Conservation (phyloP, 2,888 invertebrate genomes). For the Leptogaster cylindrica region DNA sequence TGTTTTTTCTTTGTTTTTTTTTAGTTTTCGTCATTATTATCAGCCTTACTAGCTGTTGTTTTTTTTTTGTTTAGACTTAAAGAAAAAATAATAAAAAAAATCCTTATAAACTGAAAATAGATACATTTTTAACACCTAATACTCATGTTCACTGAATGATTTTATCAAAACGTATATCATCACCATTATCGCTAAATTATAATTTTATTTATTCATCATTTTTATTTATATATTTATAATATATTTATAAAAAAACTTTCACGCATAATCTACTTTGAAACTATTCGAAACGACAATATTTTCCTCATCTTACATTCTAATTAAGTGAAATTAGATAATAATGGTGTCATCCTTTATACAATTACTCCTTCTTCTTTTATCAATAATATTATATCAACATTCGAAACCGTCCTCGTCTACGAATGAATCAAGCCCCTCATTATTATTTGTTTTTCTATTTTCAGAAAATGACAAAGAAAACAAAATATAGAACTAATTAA, state of each 20-base stretch:
- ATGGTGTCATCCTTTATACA: slow-evolving; percentile 36
- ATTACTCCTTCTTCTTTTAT: slow-evolving; percentile 4
- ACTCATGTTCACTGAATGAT: slow-evolving; percentile 40
- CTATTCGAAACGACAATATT: slow-evolving; percentile 40
- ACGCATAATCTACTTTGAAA: slow-evolving; percentile 40
- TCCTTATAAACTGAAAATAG: slow-evolving; percentile 35
- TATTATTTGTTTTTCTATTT: too few species aligned
- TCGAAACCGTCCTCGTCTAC: too few species aligned
- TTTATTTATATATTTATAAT: slow-evolving; percentile 14
- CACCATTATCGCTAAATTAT: slow-evolving; percentile 40
- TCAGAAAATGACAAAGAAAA: too few species aligned
- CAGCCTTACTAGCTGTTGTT: not conserved
- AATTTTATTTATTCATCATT: slow-evolving; percentile 27
- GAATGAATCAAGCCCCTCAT: too few species aligned
- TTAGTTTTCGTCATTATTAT: slow-evolving; percentile 2
- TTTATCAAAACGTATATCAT: slow-evolving; percentile 41
- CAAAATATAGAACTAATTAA: too few species aligned
- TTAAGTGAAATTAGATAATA: slow-evolving; percentile 44
- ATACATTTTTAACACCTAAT: slow-evolving; percentile 40
- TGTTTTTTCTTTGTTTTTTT: slow-evolving; percentile 14
- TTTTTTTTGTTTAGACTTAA: slow-evolving; percentile 16
- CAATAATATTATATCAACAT: too few species aligned
- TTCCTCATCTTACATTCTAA: slow-evolving; percentile 34
- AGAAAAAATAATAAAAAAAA: too few species aligned
- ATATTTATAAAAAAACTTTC: slow-evolving; percentile 37